Evolutionary conservation across 2,797 vertebrate genomes (phyloP), one percentile per base, ranked within the genome.

Genomic region (Numenius phaeopus): DNA sequence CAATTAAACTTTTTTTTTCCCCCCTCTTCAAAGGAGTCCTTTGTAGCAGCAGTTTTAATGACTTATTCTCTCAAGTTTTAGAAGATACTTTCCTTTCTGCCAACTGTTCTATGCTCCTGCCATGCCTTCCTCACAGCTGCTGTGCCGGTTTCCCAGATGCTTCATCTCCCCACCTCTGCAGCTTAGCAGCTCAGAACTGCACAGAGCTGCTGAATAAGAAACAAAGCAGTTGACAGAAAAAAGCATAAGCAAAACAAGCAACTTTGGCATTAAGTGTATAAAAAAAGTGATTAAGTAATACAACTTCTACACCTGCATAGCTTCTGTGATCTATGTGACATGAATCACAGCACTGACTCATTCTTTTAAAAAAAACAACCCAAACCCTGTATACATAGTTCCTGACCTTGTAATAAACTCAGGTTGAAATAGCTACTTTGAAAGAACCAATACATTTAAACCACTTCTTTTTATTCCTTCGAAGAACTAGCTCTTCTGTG

Each of bases 211-310:
- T 95, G 46, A 54, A 64, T 92, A 57, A 80, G 32, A 94, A 92
- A 84, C 65, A 83, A 83, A 96, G 67, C 32, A 83, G 58, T 34
- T 89, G 67, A 76, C 47, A 92, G 58, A 87, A 93, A 93, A 94
- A 89, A 1, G 2, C 20, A 39, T 27, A 64, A 90, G 49, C 57
- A 87, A 73, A 90, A 84, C 15, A 83, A 84, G 34, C 39, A 87
- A 50, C 42, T 76, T 57, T 37, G 39, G 55, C 32, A 70, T 54
- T 57, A 70, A n/a, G 30, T n/a, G 30, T 42, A 7, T 66, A 58
- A 72, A 70, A n/a, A 57, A 72, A 59, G 20, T 30, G 10, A 82
- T 27, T 71, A 86, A 62, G 27, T 64, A 66, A 84, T 79, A 62
- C 20, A 87, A 64, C n/a, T 67, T 80, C 59, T 57, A 66, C 52